Evolutionary conservation across 1,140 invertebrate genomes (phyloP), one percentile per base, ranked within the genome.

Genomic region (Drosophila cardini): DNA sequence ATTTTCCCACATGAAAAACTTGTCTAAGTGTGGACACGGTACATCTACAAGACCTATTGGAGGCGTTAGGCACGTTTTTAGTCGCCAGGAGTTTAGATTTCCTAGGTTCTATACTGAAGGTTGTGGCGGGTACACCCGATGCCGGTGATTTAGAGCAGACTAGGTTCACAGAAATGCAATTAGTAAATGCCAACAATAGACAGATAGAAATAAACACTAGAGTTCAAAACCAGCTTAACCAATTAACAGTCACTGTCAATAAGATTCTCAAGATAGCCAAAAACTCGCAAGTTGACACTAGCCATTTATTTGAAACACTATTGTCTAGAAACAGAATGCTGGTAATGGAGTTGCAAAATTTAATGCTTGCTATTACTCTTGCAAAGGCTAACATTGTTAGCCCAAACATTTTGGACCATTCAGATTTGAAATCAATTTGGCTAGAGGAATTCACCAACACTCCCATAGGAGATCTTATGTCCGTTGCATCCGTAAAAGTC

Each of bases 341-440:
- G 7, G 9, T 10, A 8, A 36, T 36, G 9, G 10, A 36, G 10
- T 11, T 36, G 7, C 34, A 36, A 36, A 2, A 64, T 53, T 50
- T 67, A 48, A 72, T 76, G 43, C 26, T 76, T 26, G 56, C 58
- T 0, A 50, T 76, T 21, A 50, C 62, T 9, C 36, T 62, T 9
- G 73, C 34, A 21, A 67, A 76, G 53, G 15, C 16, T 8, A 61
- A 65, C 9, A 65, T 58, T 26, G 56, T 76, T 8, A 72, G 42
- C 30, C 68, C 62, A 11, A 65, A 60, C 32, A 67, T 76, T 45
- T 32, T 76, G 13, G 67, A 71, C 7, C 69, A 72, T 10, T 2
- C 43, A 50, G 43, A 72, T 30, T 34, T 77, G 0, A 55, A 73
- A 13, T 48, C 58, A 30, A 26, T 77, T 73, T 68, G 69, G 69